These are phyloP conservation scores for Pinctada fucata DNA, from an alignment of 2,888 invertebrate species.

Conservation along the genomic window DNA sequence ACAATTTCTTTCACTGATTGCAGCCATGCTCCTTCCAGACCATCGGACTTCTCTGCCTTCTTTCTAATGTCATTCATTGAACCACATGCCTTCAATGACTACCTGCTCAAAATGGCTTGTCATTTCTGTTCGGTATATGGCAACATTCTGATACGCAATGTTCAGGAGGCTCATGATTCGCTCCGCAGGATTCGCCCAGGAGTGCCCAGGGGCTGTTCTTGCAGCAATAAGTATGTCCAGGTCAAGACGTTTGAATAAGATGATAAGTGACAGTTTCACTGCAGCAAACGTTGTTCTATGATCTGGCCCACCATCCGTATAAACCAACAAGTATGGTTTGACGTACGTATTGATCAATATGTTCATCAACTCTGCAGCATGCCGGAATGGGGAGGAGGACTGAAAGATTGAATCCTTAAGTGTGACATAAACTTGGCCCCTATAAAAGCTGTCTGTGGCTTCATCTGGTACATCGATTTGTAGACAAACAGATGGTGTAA, in stretches of 20 bases:
- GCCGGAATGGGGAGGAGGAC: conserved; percentile 26
- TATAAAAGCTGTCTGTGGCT: conserved; percentile 39
- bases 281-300: conserved; percentile 31
- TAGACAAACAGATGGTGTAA: conserved; percentile 49
- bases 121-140: conserved; percentile 35
- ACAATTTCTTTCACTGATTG: conserved; percentile 26
- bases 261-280: conserved; percentile 38
- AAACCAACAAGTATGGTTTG: conserved; percentile 20
- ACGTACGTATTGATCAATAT: conserved; percentile 3
- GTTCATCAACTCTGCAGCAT: conserved; percentile 25
- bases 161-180: conserved; percentile 46
- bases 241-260: conserved; percentile 30
- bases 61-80: conserved; percentile 45
- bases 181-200: conserved; percentile 49
- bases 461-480: conserved; percentile 42
- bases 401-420: conserved; percentile 38
- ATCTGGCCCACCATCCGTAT: conserved; percentile 42
- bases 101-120: conserved; percentile 30
- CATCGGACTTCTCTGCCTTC: conserved; percentile 31
- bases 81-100: conserved; percentile 29
- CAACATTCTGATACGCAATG: conserved; percentile 44
- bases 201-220: conserved; percentile 47
- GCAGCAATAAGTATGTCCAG: conserved; percentile 34
- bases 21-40: conserved; percentile 36
- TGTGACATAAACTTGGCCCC: conserved; percentile 42